Percentiles rank a stretch among this genome's conserved stretches.
Conservation (phyloP, 2,888 invertebrate species). For the Synergus gifuensis region DNA sequence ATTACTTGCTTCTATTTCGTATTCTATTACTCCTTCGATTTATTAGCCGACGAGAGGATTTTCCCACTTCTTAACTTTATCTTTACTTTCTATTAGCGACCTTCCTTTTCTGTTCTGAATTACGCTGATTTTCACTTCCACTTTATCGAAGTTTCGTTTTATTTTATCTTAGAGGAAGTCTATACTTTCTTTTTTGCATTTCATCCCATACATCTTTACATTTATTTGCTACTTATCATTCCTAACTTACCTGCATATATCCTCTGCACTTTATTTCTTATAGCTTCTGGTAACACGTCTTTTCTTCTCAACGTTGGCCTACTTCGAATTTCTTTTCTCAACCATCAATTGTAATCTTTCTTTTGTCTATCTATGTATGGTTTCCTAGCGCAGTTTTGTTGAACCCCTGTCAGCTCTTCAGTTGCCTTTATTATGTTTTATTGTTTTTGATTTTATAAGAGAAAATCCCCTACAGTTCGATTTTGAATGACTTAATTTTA, state of each 20-base stretch:
- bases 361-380: too few relatives aligned
- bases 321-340: too few relatives aligned
- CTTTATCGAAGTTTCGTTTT: neutral
- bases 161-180: neutral
- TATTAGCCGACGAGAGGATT: neutral
- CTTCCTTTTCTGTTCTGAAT: neutral
- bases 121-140: neutral
- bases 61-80: neutral
- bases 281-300: too few relatives aligned
- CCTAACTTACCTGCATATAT: neutral
- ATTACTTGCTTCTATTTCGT: neutral
- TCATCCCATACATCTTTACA: neutral
- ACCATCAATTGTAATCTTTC: too few relatives aligned
- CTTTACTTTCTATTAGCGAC: neutral
- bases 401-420: too few relatives aligned
- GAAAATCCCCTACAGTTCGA: too few relatives aligned
- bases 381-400: too few relatives aligned
- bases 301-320: too few relatives aligned
- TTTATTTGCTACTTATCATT: neutral
- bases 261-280: too few relatives aligned
- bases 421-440: too few relatives aligned
- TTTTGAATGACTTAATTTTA: too few relatives aligned
- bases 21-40: neutral
- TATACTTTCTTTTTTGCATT: neutral
- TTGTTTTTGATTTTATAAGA: too few relatives aligned